A percentile compares a stretch with the other conserved stretches of the same genome.
These are phyloP conservation scores for Limnephilus marmoratus DNA, from an alignment of 2,888 invertebrate species.

Conservation along the genomic window DNA sequence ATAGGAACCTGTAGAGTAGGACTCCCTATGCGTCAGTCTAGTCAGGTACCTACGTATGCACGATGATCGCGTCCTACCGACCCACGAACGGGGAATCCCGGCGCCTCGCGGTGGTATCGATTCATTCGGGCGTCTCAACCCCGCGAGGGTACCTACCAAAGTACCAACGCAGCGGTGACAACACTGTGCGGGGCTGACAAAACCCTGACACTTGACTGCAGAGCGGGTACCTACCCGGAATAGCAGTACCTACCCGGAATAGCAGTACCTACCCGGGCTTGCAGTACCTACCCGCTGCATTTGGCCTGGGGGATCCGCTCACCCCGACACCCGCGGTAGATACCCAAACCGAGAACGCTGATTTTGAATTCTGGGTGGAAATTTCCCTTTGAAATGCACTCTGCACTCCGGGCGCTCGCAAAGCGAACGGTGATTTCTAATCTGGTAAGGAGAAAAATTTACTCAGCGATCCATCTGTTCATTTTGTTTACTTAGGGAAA, in stretches of 20 bases:
- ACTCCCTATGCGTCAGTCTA: neutral
- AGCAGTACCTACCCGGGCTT: neutral
- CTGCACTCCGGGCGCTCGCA: neutral
- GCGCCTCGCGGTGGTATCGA: constrained; percentile 10
- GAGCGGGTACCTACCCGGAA: neutral
- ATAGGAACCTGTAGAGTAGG: neutral
- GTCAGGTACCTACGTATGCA: neutral
- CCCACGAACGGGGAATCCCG: constrained; percentile 6
- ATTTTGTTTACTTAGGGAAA: neutral
- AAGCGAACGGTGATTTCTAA: neutral
- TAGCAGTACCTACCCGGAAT: neutral
- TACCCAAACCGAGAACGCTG: neutral
- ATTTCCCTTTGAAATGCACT: neutral
- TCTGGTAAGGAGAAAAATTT: neutral
- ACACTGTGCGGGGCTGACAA: neutral
- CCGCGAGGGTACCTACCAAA: neutral
- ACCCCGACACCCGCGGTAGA: neutral
- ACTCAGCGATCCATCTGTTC: neutral
- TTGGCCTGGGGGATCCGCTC: neutral
- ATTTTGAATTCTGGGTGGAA: neutral
- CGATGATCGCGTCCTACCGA: neutral
- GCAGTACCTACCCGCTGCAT: neutral
- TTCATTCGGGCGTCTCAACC: neutral
- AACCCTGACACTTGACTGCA: neutral
- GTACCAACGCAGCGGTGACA: neutral